Percentiles rank a stretch among this genome's conserved stretches.
phyloP scores from a whole-genome alignment of 2,113 vertebrate genomes.

The Tamias sibiricus region DNA sequence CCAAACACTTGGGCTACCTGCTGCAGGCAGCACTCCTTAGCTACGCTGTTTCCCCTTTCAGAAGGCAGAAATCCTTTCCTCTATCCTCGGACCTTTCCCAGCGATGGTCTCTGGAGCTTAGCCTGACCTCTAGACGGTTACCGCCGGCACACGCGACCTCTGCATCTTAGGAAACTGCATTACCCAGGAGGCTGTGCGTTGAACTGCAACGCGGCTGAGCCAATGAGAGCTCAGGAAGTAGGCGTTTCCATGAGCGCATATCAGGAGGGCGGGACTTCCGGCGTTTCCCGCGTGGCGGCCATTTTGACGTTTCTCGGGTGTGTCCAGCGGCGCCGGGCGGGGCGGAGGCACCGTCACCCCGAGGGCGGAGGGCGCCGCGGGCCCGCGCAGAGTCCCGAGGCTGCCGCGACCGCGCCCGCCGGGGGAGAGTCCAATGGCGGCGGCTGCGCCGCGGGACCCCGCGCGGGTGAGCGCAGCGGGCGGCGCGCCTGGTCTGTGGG shows the following conservation, averaged over 20 bases:
- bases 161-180: neutral
- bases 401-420: rapidly evolving
- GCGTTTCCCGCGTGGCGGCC: neutral
- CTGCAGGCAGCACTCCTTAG: neutral
- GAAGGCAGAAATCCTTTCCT: neutral
- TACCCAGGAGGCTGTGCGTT: neutral
- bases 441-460: neutral
- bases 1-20: neutral
- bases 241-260: neutral
- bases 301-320: neutral
- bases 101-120: too few relatives aligned
- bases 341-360: rapidly evolving
- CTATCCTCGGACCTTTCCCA: too few relatives aligned
- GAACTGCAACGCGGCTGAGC: neutral
- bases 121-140: too few relatives aligned
- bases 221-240: neutral
- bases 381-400: neutral
- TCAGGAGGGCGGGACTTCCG: neutral
- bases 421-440: neutral
- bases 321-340: rapidly evolving
- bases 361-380: too few relatives aligned
- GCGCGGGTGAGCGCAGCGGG: neutral
- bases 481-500: too few relatives aligned
- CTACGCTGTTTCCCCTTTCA: neutral
- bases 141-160: rapidly evolving